Conservation (phyloP, 2,113 vertebrate genomes). For the Pipra filicauda region DNA sequence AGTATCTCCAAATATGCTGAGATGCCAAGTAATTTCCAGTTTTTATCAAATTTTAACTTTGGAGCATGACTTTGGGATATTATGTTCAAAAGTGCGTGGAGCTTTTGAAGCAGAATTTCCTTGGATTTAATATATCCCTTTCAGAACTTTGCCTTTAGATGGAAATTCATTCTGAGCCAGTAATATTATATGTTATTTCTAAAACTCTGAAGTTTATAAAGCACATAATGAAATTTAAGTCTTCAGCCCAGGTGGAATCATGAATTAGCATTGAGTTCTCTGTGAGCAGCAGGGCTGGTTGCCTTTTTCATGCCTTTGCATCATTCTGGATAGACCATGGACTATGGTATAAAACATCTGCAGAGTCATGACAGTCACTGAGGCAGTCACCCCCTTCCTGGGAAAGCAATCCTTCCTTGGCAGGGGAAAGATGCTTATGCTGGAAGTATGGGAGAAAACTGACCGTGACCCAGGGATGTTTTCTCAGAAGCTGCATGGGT, state of each 20-base stretch:
- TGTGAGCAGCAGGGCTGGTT: neutral
- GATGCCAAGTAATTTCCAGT: slow-evolving; percentile 58
- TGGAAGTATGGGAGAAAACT: neutral
- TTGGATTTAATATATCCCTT: slow-evolving; percentile 44
- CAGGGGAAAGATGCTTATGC: neutral
- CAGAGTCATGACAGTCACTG: neutral
- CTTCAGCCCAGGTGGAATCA: slow-evolving; percentile 65
- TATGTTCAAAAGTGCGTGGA: neutral
- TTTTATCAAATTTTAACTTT: slow-evolving; percentile 59
- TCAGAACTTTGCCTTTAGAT: slow-evolving; percentile 49
- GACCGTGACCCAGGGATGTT: neutral
- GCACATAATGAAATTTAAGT: slow-evolving; percentile 72
- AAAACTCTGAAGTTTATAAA: slow-evolving; percentile 69
- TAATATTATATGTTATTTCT: slow-evolving; percentile 69
- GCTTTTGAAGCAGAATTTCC: slow-evolving; percentile 56
- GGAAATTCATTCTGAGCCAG: slow-evolving; percentile 63
- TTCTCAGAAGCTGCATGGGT: slow-evolving; percentile 3
- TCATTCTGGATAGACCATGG: slow-evolving; percentile 19
- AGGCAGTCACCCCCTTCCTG: neutral
- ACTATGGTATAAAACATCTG: slow-evolving; percentile 21
- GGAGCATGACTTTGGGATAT: slow-evolving; percentile 40
- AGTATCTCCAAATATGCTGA: slow-evolving; percentile 8
- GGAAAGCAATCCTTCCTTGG: slow-evolving; percentile 19
- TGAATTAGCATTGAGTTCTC: slow-evolving; percentile 53
- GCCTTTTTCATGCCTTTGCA: slow-evolving; percentile 14